Percentiles rank a stretch among this genome's conserved stretches.
These are phyloP conservation scores for Peribatodes rhomboidaria DNA, from an alignment of 2,888 invertebrate genomes.

Conservation along the genomic window DNA sequence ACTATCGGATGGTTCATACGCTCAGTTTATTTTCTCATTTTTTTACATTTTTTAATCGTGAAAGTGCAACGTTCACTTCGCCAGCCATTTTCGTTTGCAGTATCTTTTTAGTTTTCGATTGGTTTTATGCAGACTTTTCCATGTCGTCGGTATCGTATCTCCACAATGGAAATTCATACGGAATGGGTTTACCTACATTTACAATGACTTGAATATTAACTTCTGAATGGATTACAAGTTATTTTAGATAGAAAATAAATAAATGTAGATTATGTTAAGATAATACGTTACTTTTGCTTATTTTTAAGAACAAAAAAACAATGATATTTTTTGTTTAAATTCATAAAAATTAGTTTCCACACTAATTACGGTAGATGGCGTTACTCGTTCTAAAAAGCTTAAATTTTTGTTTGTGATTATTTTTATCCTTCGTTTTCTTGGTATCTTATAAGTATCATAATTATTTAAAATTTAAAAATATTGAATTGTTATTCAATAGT, in stretches of 20 bases:
- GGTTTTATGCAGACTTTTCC: slow-evolving; percentile 78
- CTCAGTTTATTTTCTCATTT: slow-evolving; percentile 68
- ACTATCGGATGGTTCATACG: slow-evolving; percentile 74
- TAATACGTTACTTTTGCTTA: not conserved
- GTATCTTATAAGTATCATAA: not conserved
- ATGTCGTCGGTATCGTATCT: slow-evolving; percentile 64
- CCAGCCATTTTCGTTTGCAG: slow-evolving; percentile 75
- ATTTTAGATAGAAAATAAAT: not conserved
- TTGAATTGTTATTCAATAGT: not conserved
- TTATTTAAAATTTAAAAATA: not conserved
- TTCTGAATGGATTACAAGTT: not conserved
- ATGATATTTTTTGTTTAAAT: not conserved
- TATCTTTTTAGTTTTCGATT: slow-evolving; percentile 80
- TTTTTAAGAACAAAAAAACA: not conserved
- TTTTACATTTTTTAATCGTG: slow-evolving; percentile 79
- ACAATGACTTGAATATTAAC: not conserved
- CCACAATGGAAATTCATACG: slow-evolving; percentile 12
- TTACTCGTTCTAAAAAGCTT: slow-evolving; percentile 52
- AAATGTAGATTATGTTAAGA: no score
- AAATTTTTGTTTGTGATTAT: not conserved
- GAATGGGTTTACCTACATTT: slow-evolving; percentile 10
- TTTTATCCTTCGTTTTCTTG: not conserved
- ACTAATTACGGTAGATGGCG: slow-evolving; percentile 80
- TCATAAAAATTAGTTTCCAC: slow-evolving; percentile 53
- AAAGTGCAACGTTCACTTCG: slow-evolving; percentile 85